phyloP scores from a whole-genome alignment of 2,797 vertebrate genomes.

The Chelon labrosus region DNA sequence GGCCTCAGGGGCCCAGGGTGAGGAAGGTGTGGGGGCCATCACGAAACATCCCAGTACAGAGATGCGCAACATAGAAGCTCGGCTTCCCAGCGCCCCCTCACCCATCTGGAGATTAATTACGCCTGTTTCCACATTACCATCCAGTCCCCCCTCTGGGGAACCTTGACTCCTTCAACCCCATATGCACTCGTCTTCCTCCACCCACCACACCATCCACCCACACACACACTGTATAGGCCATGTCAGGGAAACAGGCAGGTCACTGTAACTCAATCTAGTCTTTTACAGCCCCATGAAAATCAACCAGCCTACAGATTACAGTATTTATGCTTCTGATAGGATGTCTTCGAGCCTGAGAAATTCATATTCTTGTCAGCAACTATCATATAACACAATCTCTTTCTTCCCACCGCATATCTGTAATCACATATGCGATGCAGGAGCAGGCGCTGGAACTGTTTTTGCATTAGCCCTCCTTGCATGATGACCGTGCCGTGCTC shows the following conservation, averaged over 20 bases:
- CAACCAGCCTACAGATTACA: conserved; percentile 53
- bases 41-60: conserved; percentile 70
- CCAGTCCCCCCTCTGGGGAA: conserved; percentile 66
- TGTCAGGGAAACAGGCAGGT: conserved; percentile 40
- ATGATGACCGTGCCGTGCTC: conserved; percentile 61
- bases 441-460: conserved; percentile 37
- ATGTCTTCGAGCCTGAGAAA: conserved; percentile 19
- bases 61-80: conserved; percentile 66
- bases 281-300: conserved; percentile 62
- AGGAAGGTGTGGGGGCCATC: conserved; percentile 62
- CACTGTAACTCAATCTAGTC: conserved; percentile 62
- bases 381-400: conserved; percentile 35
- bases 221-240: conserved; percentile 41
- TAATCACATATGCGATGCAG: conserved; percentile 57
- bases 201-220: conserved; percentile 37
- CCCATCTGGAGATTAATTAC: conserved; percentile 83
- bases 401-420: conserved; percentile 25
- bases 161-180: conserved; percentile 74
- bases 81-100: conserved; percentile 60
- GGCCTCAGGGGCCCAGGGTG: conserved; percentile 70
- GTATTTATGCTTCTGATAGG: conserved; percentile 45
- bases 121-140: conserved; percentile 75
- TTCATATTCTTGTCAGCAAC: conserved; percentile 50
- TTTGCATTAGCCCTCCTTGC: conserved; percentile 62
- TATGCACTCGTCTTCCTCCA: conserved; percentile 43